These are phyloP conservation scores for Chrosomus eos DNA, from an alignment of 2,797 vertebrate species.

Conservation along the genomic window DNA sequence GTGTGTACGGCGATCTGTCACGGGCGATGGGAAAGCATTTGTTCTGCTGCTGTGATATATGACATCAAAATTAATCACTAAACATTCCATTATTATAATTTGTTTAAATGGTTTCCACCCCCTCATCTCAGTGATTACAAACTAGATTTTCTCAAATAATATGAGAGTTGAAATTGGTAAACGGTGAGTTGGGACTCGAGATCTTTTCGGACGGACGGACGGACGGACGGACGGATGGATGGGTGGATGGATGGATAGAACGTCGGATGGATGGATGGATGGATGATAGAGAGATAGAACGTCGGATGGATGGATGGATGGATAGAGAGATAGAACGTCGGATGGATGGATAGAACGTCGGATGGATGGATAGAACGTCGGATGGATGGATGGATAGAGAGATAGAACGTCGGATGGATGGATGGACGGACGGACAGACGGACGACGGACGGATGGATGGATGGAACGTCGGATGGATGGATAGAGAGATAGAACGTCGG, in stretches of 20 bases:
- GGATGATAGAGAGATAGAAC: not conserved
- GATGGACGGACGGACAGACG: fast-evolving
- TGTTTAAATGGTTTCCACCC: conserved; percentile 7
- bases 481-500: too few relatives aligned
- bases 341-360: fast-evolving
- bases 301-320: not conserved
- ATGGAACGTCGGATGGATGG: too few relatives aligned
- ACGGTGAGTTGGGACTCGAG: not conserved
- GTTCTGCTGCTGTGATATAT: conserved; percentile 13
- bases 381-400: fast-evolving
- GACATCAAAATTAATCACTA: conserved; percentile 24
- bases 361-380: not conserved
- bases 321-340: too few relatives aligned
- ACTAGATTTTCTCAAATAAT: not conserved
- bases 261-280: not conserved
- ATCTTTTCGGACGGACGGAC: not conserved
- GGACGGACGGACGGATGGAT: fast-evolving
- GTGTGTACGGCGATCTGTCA: conserved; percentile 9
- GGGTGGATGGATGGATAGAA: not conserved
- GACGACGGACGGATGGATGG: fast-evolving
- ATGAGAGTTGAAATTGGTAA: not conserved
- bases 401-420: fast-evolving
- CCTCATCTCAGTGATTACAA: conserved; percentile 8
- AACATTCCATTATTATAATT: conserved; percentile 35
- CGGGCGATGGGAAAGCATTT: conserved; percentile 9